phyloP scores from a whole-genome alignment of 2,113 vertebrate genomes.

The Rhegmatorhina hoffmannsi region DNA sequence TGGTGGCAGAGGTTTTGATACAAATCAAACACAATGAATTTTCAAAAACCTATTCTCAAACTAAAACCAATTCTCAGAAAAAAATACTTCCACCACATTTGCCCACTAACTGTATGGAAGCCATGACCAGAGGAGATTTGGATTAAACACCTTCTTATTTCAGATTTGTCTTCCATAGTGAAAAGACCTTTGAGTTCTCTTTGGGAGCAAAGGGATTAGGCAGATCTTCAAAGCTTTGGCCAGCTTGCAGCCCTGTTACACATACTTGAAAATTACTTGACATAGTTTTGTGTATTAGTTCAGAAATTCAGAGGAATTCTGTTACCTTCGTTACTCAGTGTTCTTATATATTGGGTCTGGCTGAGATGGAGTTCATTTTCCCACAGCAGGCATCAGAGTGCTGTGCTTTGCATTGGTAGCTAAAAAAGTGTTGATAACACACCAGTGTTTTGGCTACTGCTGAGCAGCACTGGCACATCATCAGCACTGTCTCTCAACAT shows the following conservation, averaged over 20 bases:
- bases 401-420: not conserved
- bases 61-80: not conserved
- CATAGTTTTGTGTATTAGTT: not conserved
- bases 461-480: not conserved
- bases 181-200: not conserved
- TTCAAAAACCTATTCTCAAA: not conserved
- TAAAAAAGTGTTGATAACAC: not conserved
- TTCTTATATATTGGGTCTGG: not conserved
- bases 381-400: not conserved
- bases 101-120: not conserved
- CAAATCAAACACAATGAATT: not conserved
- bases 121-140: not conserved
- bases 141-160: not conserved
- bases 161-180: not conserved
- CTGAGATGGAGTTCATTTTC: not conserved
- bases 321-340: not conserved
- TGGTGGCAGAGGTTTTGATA: not conserved
- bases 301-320: not conserved
- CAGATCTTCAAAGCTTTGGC: not conserved
- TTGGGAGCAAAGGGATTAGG: not conserved
- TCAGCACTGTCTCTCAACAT: accelerated
- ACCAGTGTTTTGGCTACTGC: not conserved
- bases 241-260: not conserved
- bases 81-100: not conserved
- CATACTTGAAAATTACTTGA: not conserved